Evolutionary conservation across 2,797 vertebrate genomes (phyloP).

Genomic region (Muraenolepis orangiensis): DNA sequence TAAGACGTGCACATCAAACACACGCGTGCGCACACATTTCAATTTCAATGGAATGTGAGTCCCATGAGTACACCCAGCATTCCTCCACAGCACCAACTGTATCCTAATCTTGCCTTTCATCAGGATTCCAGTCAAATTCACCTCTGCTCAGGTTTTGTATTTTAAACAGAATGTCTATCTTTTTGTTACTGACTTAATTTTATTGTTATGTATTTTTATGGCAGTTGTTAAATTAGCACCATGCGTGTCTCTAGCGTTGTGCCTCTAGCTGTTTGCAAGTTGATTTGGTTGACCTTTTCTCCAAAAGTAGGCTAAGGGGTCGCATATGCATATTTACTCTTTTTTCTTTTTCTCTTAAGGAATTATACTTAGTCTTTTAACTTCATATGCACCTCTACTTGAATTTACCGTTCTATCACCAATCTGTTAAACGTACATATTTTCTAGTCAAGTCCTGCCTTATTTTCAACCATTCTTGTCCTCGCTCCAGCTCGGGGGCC

Average conservation of each 20-base stretch:
- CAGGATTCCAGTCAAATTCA: not conserved
- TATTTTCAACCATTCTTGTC: conserved; percentile 40
- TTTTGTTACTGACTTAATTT: not conserved
- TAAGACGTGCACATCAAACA: not conserved
- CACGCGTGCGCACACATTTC: not conserved
- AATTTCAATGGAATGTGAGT: not conserved
- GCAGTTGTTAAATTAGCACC: too few species aligned
- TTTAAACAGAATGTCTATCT: not conserved
- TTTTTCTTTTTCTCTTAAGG: not conserved
- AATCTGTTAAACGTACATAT: not conserved
- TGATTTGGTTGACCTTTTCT: not conserved
- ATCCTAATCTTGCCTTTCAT: not conserved
- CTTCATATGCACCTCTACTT: not conserved
- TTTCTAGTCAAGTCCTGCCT: conserved; percentile 9
- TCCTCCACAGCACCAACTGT: not conserved
- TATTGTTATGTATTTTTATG: not conserved
- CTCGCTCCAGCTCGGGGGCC: conserved; percentile 39
- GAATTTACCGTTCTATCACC: not conserved
- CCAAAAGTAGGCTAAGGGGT: not conserved
- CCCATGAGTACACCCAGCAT: not conserved
- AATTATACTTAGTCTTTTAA: not conserved
- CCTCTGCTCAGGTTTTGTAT: not conserved
- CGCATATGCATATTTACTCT: not conserved
- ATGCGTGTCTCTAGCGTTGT: not conserved
- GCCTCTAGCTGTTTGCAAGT: not conserved